Conservation (phyloP, 2,888 invertebrate genomes). For the Parasteatoda lunata region DNA sequence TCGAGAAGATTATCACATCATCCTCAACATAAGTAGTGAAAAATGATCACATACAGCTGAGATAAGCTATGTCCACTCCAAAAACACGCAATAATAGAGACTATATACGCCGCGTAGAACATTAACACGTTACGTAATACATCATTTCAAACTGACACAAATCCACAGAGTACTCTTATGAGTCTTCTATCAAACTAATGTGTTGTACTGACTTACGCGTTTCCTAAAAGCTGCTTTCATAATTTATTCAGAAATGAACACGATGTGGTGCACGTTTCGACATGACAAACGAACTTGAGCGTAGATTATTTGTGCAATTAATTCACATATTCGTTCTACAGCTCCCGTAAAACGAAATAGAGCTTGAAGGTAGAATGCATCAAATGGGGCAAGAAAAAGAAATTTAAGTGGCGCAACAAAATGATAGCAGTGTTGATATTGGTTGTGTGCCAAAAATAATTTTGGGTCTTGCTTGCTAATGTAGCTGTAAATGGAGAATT, state of each 20-base stretch:
- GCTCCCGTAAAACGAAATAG: background rate
- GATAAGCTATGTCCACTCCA: constrained; percentile 17
- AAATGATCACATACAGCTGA: constrained; percentile 15
- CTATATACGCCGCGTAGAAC: constrained; percentile 13
- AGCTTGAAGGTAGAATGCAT: constrained; percentile 17
- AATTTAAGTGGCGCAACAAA: constrained; percentile 13
- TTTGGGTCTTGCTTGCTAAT: background rate
- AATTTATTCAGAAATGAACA: constrained; percentile 45
- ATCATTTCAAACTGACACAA: constrained; percentile 44
- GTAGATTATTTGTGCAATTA: constrained; percentile 25
- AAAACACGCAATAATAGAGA: constrained; percentile 44
- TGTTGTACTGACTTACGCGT: constrained; percentile 1
- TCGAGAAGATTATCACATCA: background rate
- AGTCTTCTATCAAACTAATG: constrained; percentile 43
- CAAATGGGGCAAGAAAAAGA: background rate
- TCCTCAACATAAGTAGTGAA: constrained; percentile 19
- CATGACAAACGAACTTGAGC: constrained; percentile 37
- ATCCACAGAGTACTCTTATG: constrained; percentile 22
- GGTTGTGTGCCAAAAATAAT: constrained; percentile 30
- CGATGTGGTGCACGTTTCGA: constrained; percentile 24
- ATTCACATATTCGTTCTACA: constrained; percentile 33
- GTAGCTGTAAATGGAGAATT: too few species aligned
- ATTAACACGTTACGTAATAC: constrained; percentile 53
- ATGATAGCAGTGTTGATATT: background rate
- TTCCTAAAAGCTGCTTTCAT: constrained; percentile 18